Conservation (phyloP, 2,888 invertebrate genomes). For the Dascillus cervinus region DNA sequence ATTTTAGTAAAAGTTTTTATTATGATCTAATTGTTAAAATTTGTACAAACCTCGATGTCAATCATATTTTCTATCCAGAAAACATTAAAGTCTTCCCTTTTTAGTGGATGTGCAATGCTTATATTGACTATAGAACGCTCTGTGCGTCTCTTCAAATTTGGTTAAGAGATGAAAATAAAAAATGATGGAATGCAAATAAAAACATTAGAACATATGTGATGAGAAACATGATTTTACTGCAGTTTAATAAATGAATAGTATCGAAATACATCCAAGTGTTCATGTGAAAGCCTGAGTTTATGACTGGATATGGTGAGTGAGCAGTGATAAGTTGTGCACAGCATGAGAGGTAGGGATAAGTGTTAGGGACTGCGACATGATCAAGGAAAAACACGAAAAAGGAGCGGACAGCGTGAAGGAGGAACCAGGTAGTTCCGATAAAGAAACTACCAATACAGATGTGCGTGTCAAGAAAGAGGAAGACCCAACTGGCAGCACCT, state of each 20-base stretch:
- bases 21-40: conserved; percentile 36
- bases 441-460: conserved; percentile 36
- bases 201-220: conserved; percentile 45
- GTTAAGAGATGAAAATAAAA: conserved; percentile 45
- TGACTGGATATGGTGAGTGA: conserved; percentile 31
- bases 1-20: conserved; percentile 43
- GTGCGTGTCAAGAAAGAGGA: conserved; percentile 40
- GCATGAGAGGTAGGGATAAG: conserved; percentile 36
- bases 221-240: conserved; percentile 39
- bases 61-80: conserved; percentile 27
- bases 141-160: conserved; percentile 40
- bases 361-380: conserved; percentile 38
- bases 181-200: conserved; percentile 45
- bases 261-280: conserved; percentile 25
- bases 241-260: conserved; percentile 32
- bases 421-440: conserved; percentile 41
- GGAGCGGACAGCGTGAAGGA: conserved; percentile 42
- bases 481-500: conserved; percentile 32
- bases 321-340: conserved; percentile 33
- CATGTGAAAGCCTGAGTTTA: conserved; percentile 27
- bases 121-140: conserved; percentile 29
- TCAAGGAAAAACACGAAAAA: conserved; percentile 45
- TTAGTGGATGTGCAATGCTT: conserved; percentile 32
- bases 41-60: conserved; percentile 35
- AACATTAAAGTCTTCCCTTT: conserved; percentile 29